These are phyloP conservation scores for Trematomus loennbergii DNA, from an alignment of 2,113 vertebrate genomes.

Conservation along the genomic window DNA sequence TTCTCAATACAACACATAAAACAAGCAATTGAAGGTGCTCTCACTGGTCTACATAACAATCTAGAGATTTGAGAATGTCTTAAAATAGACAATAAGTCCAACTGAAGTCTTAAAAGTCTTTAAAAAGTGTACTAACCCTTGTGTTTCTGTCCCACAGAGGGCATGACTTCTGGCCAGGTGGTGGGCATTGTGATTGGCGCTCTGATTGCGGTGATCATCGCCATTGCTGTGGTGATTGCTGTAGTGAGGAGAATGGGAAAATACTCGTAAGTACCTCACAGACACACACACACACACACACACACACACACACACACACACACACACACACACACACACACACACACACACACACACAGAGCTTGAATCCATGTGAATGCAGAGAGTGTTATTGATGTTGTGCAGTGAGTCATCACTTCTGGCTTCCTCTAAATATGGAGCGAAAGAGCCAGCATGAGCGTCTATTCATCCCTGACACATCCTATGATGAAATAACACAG, in stretches of 20 bases:
- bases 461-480: conserved; percentile 25
- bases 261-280: conserved; percentile 82
- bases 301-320: background rate
- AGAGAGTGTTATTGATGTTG: background rate
- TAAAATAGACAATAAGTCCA: too few relatives aligned
- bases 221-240: conserved; percentile 73
- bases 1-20: too few relatives aligned
- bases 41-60: background rate
- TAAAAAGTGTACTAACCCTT: background rate
- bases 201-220: conserved; percentile 75
- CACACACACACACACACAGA: background rate
- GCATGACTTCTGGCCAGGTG: conserved; percentile 75
- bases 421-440: conserved; percentile 28
- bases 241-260: conserved; percentile 84
- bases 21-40: too few relatives aligned
- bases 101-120: background rate
- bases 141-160: conserved; percentile 57
- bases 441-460: conserved; percentile 8
- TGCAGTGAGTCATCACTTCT: conserved; percentile 35
- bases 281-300: background rate
- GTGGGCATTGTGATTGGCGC: conserved; percentile 81
- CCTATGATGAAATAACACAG: conserved; percentile 36
- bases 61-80: background rate
- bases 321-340: background rate
- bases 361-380: conserved; percentile 12